Conservation (phyloP, 2,888 invertebrate species). For the Strigamia crassipes region DNA sequence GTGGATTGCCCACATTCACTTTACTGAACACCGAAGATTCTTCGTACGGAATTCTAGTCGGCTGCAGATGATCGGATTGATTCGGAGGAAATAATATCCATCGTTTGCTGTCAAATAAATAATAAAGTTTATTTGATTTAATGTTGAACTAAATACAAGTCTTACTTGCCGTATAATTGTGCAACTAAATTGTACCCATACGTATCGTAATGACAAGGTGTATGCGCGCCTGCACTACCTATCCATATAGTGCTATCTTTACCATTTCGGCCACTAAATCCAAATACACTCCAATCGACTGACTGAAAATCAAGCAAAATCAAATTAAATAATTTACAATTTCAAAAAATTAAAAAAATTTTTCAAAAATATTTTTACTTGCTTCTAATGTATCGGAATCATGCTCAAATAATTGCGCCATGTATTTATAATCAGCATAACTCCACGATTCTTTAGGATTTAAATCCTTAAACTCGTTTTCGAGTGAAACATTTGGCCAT, state of each 20-base stretch:
- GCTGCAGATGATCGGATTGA: constrained; percentile 68
- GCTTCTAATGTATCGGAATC: constrained; percentile 67
- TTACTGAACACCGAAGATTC: constrained; percentile 92
- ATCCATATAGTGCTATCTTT: constrained; percentile 61
- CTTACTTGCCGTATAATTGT: constrained; percentile 81
- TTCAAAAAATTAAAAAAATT: background rate
- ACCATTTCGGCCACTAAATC: constrained; percentile 57
- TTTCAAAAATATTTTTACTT: constrained; percentile 52
- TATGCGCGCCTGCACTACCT: constrained; percentile 72
- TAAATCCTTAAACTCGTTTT: constrained; percentile 51
- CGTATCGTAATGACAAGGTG: constrained; percentile 91
- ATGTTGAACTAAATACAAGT: background rate
- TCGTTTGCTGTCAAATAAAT: constrained; percentile 69
- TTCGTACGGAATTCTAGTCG: constrained; percentile 90
- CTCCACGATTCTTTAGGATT: constrained; percentile 66
- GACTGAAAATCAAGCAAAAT: constrained; percentile 54
- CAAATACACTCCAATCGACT: constrained; percentile 59
- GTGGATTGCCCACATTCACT: constrained; percentile 76
- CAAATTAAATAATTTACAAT: constrained; percentile 43
- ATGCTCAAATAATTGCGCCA: constrained; percentile 70
- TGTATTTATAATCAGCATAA: constrained; percentile 85
- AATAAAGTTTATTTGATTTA: background rate
- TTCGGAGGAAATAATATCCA: constrained; percentile 91
- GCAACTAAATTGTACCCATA: constrained; percentile 92
- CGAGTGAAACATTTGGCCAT: constrained; percentile 46